These are phyloP conservation scores for Siniperca obscura DNA, from an alignment of 2,797 vertebrate species.

Conservation along the genomic window DNA sequence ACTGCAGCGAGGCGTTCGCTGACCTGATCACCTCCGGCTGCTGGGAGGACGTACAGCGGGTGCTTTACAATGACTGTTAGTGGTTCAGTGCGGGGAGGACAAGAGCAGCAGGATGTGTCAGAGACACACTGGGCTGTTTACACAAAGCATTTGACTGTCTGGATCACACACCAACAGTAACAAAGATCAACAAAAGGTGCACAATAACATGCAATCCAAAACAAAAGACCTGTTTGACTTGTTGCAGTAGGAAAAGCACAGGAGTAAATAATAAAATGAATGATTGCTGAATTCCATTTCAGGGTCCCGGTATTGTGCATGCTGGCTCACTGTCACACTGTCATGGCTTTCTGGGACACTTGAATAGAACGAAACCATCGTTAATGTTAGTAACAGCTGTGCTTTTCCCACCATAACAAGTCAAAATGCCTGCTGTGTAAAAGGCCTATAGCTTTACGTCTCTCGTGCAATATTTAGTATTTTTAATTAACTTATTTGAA, in stretches of 20 bases:
- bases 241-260: not conserved
- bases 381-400: not conserved
- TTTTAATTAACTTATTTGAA: not conserved
- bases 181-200: not conserved
- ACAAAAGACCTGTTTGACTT: not conserved
- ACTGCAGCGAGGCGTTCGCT: slow-evolving; percentile 54
- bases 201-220: not conserved
- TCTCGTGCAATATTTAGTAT: not conserved
- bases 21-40: slow-evolving; percentile 61
- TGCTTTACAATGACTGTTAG: slow-evolving; percentile 16
- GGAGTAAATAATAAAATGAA: not conserved
- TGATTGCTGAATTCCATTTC: not conserved
- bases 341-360: not conserved
- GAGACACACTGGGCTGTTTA: not conserved
- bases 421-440: not conserved
- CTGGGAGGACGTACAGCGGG: slow-evolving; percentile 25
- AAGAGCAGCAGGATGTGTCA: slow-evolving; percentile 15
- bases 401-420: not conserved
- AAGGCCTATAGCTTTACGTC: not conserved
- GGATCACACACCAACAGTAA: not conserved
- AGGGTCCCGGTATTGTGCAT: not conserved
- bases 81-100: slow-evolving; percentile 27
- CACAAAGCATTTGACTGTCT: slow-evolving; percentile 9
- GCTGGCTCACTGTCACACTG: not conserved
- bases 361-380: not conserved